A percentile compares a stretch with the other conserved stretches of the same genome.
These are phyloP conservation scores for Neelides sp. DNA, from an alignment of 1,140 invertebrate species.

Conservation along the genomic window DNA sequence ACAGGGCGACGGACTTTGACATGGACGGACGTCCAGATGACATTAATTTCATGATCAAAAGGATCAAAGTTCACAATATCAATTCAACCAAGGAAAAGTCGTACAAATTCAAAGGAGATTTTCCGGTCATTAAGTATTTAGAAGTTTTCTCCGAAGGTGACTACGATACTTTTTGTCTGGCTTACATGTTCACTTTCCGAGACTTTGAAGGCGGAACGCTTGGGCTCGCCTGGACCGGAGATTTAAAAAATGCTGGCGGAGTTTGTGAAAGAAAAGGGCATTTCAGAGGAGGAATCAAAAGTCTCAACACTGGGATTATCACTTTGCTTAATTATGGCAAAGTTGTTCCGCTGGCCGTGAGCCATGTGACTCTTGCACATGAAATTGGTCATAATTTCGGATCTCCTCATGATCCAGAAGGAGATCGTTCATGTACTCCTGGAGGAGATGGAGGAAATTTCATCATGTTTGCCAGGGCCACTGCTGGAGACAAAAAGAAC, in stretches of 20 bases:
- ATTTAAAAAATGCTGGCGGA: conserved; percentile 84
- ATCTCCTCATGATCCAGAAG: conserved; percentile 89
- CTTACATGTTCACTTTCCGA: conserved; percentile 97
- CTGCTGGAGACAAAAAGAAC: conserved; percentile 46
- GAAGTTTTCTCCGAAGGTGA: conserved; percentile 93
- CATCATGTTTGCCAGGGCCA: conserved; percentile 48
- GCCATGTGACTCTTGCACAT: conserved; percentile 94
- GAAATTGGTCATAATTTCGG: conserved; percentile 99
- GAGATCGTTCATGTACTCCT: conserved; percentile 54
- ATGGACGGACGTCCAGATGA: conserved; percentile 79
- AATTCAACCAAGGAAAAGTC: conserved; percentile 65
- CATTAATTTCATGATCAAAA: conserved; percentile 91
- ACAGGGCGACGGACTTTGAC: conserved; percentile 84
- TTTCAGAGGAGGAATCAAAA: conserved; percentile 86
- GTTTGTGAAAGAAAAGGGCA: conserved; percentile 89
- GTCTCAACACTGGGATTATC: conserved; percentile 94
- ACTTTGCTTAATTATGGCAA: conserved; percentile 97
- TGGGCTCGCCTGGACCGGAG: conserved; percentile 92
- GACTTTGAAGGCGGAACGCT: conserved; percentile 98
- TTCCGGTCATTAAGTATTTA: conserved; percentile 85
- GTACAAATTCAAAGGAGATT: conserved; percentile 82
- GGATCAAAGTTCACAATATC: conserved; percentile 81
- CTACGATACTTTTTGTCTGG: conserved; percentile 94
- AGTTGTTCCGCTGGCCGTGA: conserved; percentile 94
- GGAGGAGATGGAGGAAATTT: conserved; percentile 46